phyloP scores from a whole-genome alignment of 2,113 vertebrate genomes.

The Panurus biarmicus region DNA sequence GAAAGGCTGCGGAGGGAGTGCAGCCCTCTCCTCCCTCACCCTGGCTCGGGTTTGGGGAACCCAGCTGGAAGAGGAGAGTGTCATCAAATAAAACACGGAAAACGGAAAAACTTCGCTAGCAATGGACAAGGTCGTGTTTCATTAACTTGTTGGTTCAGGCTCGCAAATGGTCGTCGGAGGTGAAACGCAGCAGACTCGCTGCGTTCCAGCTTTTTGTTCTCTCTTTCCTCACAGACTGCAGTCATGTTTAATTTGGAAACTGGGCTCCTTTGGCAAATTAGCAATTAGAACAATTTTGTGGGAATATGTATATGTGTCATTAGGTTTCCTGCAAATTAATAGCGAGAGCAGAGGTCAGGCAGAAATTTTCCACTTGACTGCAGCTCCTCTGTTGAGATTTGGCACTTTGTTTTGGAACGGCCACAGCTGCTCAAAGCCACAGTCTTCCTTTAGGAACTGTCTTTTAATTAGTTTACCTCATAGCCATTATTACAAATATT shows the following conservation, averaged over 20 bases:
- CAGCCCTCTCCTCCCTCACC: background rate
- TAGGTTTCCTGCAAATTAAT: slow-evolving; percentile 98
- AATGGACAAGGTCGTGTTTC: slow-evolving; percentile 76
- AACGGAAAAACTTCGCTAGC: slow-evolving; percentile 63
- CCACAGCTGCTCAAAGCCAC: slow-evolving; percentile 80
- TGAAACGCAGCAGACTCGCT: slow-evolving; percentile 52
- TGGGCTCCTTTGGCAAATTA: slow-evolving; percentile 93
- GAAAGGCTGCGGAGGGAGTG: background rate
- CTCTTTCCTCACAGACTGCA: slow-evolving; percentile 74
- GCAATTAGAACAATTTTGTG: slow-evolving; percentile 99
- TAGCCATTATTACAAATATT: slow-evolving; percentile 92
- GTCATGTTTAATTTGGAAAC: slow-evolving; percentile 94
- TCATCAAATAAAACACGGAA: slow-evolving; percentile 64
- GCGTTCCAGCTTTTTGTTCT: slow-evolving; percentile 65
- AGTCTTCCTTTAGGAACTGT: slow-evolving; percentile 84
- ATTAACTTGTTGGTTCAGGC: slow-evolving; percentile 79
- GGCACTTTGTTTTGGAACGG: slow-evolving; percentile 80
- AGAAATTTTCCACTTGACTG: slow-evolving; percentile 92
- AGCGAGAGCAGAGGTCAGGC: slow-evolving; percentile 88
- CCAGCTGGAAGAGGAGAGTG: slow-evolving; percentile 40
- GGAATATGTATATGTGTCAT: slow-evolving; percentile 98
- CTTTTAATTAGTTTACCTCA: slow-evolving; percentile 97
- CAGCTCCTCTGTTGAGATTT: slow-evolving; percentile 79
- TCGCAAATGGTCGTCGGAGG: slow-evolving; percentile 64
- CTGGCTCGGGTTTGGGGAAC: background rate